Evolutionary conservation across 2,113 vertebrate species (phyloP).

Genomic region (Spizaetus ornatus): DNA sequence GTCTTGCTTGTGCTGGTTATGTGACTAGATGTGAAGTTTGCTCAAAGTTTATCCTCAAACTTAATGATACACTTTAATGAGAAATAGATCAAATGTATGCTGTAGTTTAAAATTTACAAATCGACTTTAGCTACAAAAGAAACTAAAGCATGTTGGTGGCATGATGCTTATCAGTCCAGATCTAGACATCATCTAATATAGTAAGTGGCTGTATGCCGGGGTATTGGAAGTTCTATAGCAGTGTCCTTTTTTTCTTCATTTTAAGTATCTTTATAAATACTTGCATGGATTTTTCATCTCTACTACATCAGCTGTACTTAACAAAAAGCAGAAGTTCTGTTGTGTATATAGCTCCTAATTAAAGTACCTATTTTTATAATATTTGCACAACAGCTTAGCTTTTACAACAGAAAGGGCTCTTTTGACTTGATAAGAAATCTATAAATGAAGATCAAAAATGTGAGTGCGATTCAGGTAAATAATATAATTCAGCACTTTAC

Average conservation of each 20-base stretch:
- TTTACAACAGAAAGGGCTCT: slow-evolving; percentile 92
- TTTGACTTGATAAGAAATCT: slow-evolving; percentile 80
- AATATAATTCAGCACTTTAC: slow-evolving; percentile 96
- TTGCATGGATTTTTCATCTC: slow-evolving; percentile 76
- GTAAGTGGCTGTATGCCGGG: slow-evolving; percentile 55
- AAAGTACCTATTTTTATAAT: slow-evolving; percentile 64
- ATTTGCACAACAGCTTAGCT: slow-evolving; percentile 83
- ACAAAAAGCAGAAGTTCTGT: slow-evolving; percentile 52
- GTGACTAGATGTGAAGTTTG: slow-evolving; percentile 70
- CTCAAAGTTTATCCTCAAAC: slow-evolving; percentile 65
- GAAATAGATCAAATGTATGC: slow-evolving; percentile 53
- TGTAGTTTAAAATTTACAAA: slow-evolving; percentile 62
- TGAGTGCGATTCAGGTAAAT: slow-evolving; percentile 84
- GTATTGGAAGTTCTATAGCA: slow-evolving; percentile 61
- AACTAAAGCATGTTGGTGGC: slow-evolving; percentile 78
- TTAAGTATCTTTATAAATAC: slow-evolving; percentile 64
- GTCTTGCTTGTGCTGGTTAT: slow-evolving; percentile 69
- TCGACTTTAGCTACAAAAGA: slow-evolving; percentile 67
- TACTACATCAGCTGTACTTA: slow-evolving; percentile 55
- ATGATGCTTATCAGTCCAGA: slow-evolving; percentile 74
- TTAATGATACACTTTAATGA: slow-evolving; percentile 63
- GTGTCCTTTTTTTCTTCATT: slow-evolving; percentile 64
- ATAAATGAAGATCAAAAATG: slow-evolving; percentile 73
- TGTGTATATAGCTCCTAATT: slow-evolving; percentile 62
- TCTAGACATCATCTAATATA: slow-evolving; percentile 65